phyloP scores from a whole-genome alignment of 2,797 vertebrate genomes.

The Mus caroli region DNA sequence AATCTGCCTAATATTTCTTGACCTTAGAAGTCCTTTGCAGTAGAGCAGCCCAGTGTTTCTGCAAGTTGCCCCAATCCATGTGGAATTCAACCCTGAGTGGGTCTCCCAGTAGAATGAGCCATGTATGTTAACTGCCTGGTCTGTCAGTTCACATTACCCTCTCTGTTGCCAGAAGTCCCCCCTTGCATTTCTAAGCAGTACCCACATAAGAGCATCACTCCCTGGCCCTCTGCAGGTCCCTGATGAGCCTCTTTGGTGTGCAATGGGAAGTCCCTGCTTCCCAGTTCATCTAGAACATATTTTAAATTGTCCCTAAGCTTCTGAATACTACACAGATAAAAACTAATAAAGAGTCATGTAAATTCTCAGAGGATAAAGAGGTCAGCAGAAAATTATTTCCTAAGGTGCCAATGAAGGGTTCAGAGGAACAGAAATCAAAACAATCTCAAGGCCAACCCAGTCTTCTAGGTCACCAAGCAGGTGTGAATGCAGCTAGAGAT shows the following conservation, averaged over 20 bases:
- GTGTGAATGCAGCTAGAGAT: background rate
- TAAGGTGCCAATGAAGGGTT: background rate
- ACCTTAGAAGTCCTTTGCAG: background rate
- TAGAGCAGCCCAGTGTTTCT: background rate
- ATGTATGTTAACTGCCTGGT: background rate
- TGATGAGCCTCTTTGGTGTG: accelerated
- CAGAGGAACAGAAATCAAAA: background rate
- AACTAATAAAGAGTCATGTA: background rate
- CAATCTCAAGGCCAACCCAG: accelerated
- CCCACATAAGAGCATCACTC: accelerated
- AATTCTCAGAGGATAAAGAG: background rate
- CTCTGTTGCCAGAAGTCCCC: accelerated
- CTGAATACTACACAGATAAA: background rate
- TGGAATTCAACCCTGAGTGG: background rate
- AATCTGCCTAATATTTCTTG: background rate
- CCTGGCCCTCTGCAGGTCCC: too few relatives aligned
- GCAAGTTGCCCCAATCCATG: background rate
- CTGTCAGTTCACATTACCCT: background rate
- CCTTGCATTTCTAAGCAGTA: background rate
- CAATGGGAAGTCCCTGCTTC: background rate
- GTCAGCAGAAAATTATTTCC: background rate
- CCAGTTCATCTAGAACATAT: background rate
- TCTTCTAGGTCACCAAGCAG: background rate
- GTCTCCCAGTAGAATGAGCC: background rate
- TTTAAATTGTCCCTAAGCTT: background rate